Evolutionary conservation across 1,140 invertebrate species (phyloP), one percentile per base, ranked within the genome.

Genomic region (Triops longicaudatus): DNA sequence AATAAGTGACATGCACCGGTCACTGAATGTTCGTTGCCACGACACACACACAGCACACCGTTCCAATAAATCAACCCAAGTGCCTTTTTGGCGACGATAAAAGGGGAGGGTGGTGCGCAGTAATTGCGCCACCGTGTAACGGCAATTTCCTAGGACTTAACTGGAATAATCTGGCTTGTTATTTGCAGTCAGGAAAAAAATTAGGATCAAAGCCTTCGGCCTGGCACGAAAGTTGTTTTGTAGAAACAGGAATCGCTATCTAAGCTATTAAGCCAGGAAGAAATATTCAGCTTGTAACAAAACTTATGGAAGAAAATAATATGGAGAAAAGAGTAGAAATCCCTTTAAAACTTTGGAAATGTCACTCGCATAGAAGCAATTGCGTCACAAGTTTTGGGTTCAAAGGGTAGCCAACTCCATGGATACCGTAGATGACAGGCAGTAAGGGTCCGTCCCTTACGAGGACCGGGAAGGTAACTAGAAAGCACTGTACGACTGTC

Each of bases 31-130:
- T 63, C 50, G 50, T 63, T 63, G 50, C 50, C 50, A 63, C 50
- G 50, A 63, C 50, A 63, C 50, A 63, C 14, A 37, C 31, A 37
- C 31, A 37, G 31, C 31, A 37, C 31, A 37, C 31, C 31, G 50
- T 17, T 63, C 50, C 50, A 63, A 63, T 63, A 63, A 63, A 63
- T 63, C 50, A 63, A 63, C 50, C 50, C 50, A 63, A 63, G 50
- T 63, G 50, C 22, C 50, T 63, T 22, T 22, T 63, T 6, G 22
- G 50, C 17, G 50, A 63, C 17, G 31, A 37, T 37, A 37, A 37
- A 37, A 37, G 31, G 31, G n/a, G 50, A 22, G 22, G 14, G n/a
- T 5, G 50, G 50, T 63, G 50, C 50, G 50, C 50, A 63, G 50
- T 22, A 63, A 63, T 63, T 63, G 50, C 50, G 14, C 22, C 22